Base-by-base conservation (phyloP, 2,113 vertebrate genomes). In the Delphinus delphis region DNA sequence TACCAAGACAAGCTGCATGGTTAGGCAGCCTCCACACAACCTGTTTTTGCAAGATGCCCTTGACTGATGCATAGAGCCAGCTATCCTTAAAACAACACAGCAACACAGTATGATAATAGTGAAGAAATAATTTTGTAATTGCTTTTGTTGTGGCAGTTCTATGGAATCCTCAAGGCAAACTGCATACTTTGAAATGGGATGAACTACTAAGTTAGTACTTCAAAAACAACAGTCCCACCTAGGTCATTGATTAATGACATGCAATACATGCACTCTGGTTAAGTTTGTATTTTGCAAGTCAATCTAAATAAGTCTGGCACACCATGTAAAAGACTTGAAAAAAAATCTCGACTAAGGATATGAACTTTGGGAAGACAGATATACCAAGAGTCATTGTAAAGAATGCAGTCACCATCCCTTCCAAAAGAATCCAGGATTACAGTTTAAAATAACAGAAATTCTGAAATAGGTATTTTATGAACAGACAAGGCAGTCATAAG, bases 1-100 rank as follows among this genome's bases (percentile, higher is more conserved):
- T 87, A 76, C 70, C 90, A 95, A 98, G 93, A 97, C 91, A 97
- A 95, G 68, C 94, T 96, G n/a, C 58, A 92, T 71, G 97, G 70
- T 95, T 97, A 95, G 53, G 15, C 25, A 10, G 47, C 86, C 28
- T 50, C 73, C 82, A 91, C 33, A 60, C 77, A 93, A 85, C 55
- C 81, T 92, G 38, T 60, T 98, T 98, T 98, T 91, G 95, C 68
- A 95, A 93, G 0, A 85, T 94, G 81, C 55, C 18, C 41, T 97
- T 85, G 60, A 95, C 63, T 87, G 38, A 23, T 14, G 71, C 26
- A 41, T 71, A 91, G 70, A 90, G 15, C 95, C 94, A 81, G 26
- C 80, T 44, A 83, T 93, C 18, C 89, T 93, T 33, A 90, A 95
- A 94, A 94, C 97, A 96, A 62, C 0, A 88, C 28, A 62, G 5